A percentile compares a stretch with the other conserved stretches of the same genome.
phyloP scores from a whole-genome alignment of 2,113 vertebrate species.

The Xiphias gladius region DNA sequence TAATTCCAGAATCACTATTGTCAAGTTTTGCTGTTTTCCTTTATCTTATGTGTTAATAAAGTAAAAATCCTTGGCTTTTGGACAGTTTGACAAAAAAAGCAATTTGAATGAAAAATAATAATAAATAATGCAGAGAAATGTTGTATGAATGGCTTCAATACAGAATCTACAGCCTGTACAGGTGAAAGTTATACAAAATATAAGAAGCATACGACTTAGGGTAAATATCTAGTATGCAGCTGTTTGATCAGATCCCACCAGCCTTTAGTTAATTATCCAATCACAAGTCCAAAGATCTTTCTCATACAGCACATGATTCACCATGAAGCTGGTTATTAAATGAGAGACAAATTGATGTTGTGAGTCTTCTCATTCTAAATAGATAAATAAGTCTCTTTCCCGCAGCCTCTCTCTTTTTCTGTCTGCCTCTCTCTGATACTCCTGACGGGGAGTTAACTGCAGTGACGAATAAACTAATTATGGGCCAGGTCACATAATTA shows the following conservation, averaged over 20 bases:
- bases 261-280: constrained; percentile 69
- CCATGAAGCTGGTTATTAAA: constrained; percentile 80
- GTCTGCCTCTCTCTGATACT: constrained; percentile 51
- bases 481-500: constrained; percentile 85
- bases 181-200: neutral
- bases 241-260: constrained; percentile 63
- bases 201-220: neutral
- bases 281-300: constrained; percentile 66
- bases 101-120: neutral
- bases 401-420: constrained; percentile 47
- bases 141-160: neutral
- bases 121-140: neutral
- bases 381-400: constrained; percentile 70
- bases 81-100: neutral
- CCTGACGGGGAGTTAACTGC: constrained; percentile 84
- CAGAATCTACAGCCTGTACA: neutral
- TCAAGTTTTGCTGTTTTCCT: neutral
- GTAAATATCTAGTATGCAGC: constrained; percentile 15
- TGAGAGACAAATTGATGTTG: constrained; percentile 81
- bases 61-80: neutral
- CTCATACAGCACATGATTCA: constrained; percentile 77
- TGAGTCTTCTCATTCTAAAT: constrained; percentile 78
- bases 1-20: neutral
- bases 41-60: neutral
- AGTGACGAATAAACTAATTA: constrained; percentile 88